Conservation (phyloP, 2,888 invertebrate species). For the Lochmaea crataegi region DNA sequence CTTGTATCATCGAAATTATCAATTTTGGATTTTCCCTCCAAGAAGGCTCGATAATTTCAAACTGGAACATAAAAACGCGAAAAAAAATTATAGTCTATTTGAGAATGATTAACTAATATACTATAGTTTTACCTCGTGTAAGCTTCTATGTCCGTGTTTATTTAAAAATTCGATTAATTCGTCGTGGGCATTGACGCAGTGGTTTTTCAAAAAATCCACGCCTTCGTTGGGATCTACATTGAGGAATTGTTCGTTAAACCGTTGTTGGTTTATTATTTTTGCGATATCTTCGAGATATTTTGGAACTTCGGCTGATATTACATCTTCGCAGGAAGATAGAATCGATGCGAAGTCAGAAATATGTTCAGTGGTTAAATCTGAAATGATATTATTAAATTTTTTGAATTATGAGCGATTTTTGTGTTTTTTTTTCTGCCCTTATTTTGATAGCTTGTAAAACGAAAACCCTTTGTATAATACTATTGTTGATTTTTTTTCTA, state of each 20-base stretch:
- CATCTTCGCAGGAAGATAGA: constrained; percentile 75
- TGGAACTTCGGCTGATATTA: constrained; percentile 80
- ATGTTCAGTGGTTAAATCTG: constrained; percentile 69
- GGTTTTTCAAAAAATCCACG: constrained; percentile 70
- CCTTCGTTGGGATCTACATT: constrained; percentile 67
- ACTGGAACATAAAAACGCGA: constrained; percentile 64
- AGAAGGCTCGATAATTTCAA: constrained; percentile 74
- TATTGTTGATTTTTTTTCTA: too few species aligned
- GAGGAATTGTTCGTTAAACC: constrained; percentile 65
- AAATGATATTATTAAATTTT: neutral
- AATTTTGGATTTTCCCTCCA: constrained; percentile 74
- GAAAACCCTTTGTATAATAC: too few species aligned
- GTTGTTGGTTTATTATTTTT: constrained; percentile 53
- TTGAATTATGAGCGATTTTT: too few species aligned
- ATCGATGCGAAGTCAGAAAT: constrained; percentile 77
- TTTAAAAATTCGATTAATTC: constrained; percentile 72
- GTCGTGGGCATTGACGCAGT: constrained; percentile 65
- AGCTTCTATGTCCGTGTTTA: constrained; percentile 77
- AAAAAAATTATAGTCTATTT: too few species aligned
- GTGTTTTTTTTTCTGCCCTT: too few species aligned
- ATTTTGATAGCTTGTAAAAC: too few species aligned
- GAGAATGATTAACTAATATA: too few species aligned
- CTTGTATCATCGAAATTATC: constrained; percentile 74
- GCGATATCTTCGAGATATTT: constrained; percentile 57
- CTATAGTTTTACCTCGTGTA: constrained; percentile 72